A percentile compares a stretch with the other conserved stretches of the same genome.
These are phyloP conservation scores for Podiceps cristatus DNA, from an alignment of 2,113 vertebrate species.

Conservation along the genomic window DNA sequence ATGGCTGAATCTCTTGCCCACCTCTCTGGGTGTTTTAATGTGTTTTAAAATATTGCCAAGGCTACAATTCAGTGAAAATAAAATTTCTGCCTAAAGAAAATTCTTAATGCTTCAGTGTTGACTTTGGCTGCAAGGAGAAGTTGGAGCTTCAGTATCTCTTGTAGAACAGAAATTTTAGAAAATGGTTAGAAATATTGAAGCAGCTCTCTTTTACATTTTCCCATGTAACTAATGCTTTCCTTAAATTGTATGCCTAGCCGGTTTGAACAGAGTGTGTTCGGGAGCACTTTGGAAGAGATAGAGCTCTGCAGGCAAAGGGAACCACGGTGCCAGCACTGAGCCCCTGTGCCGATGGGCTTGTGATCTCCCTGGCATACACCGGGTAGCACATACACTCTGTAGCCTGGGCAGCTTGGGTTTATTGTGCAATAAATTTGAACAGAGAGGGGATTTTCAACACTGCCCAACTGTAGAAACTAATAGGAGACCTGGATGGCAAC, in stretches of 20 bases:
- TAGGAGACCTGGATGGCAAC: not conserved
- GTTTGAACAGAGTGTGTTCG: not conserved
- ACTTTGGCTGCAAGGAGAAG: not conserved
- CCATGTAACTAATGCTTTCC: not conserved
- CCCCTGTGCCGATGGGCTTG: fast-evolving
- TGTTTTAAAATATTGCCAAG: not conserved
- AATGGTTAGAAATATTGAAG: not conserved
- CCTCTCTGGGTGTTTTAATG: not conserved
- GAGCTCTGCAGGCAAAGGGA: too few relatives aligned
- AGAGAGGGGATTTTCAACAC: not conserved
- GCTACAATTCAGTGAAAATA: not conserved
- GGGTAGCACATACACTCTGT: not conserved
- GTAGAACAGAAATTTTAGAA: not conserved
- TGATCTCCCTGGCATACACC: not conserved
- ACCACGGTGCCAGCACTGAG: fast-evolving
- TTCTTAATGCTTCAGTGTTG: not conserved
- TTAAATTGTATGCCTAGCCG: not conserved
- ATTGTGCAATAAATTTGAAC: not conserved
- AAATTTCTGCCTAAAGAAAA: not conserved
- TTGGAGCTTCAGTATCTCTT: not conserved
- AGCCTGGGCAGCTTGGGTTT: not conserved
- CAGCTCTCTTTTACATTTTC: not conserved
- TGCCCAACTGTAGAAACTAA: not conserved
- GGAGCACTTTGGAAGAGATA: not conserved
- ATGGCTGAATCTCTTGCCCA: not conserved